Percentiles rank a stretch among this genome's conserved stretches.
phyloP scores from a whole-genome alignment of 1,140 invertebrate species.

The Bilobella aurantiaca region DNA sequence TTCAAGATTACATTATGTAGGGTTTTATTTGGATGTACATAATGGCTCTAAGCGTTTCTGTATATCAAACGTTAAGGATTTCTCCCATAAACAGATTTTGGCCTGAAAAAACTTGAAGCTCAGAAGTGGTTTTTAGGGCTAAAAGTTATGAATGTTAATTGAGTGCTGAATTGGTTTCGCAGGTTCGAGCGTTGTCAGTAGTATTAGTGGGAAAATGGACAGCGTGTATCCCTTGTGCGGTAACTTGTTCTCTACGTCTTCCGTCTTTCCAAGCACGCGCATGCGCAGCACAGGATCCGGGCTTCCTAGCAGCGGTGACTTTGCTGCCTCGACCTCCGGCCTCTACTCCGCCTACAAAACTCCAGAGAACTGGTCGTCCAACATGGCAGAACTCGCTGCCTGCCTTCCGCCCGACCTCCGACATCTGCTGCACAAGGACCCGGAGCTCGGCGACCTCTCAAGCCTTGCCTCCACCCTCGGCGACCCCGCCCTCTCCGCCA shows the following conservation, averaged over 20 bases:
- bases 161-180: slow-evolving; percentile 25
- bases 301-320: slow-evolving; percentile 24
- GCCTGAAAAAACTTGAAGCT: no score
- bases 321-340: slow-evolving; percentile 35
- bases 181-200: slow-evolving; percentile 41
- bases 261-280: slow-evolving; percentile 28
- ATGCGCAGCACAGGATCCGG: slow-evolving; percentile 35
- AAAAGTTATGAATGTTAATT: no score
- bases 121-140: no score
- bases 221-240: slow-evolving; percentile 24
- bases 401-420: slow-evolving; percentile 44
- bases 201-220: slow-evolving; percentile 35
- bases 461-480: slow-evolving; percentile 18
- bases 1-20: no score
- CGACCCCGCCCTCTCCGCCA: slow-evolving; percentile 20
- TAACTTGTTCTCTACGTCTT: slow-evolving; percentile 31
- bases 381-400: slow-evolving; percentile 40
- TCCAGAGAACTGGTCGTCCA: slow-evolving; percentile 32
- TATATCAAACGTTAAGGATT: no score
- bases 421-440: slow-evolving; percentile 39
- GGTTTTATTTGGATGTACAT: no score
- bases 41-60: no score
- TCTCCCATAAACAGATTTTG: no score
- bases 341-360: slow-evolving; percentile 33
- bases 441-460: slow-evolving; percentile 16